Evolutionary conservation across 2,888 invertebrate species (phyloP), one percentile per base, ranked within the genome.

Genomic region (Amiota communis): DNA sequence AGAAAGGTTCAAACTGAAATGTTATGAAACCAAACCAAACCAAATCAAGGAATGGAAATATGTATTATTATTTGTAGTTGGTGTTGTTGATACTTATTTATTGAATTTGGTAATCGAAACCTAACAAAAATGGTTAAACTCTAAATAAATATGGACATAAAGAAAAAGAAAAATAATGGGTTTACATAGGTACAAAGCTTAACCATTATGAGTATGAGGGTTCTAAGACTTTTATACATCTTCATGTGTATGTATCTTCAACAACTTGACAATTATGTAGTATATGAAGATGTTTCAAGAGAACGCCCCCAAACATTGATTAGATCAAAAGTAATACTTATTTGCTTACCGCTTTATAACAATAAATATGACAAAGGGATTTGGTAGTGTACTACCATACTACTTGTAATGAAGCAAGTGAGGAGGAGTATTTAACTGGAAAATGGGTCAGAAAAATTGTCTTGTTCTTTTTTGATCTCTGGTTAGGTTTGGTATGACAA

Each of bases 381-480:
- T 48, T 47, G 15, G n/a, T 63, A 9, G 48, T 36, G n/a, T n/a
- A n/a, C n/a, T n/a, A n/a, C n/a, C n/a, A n/a, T n/a, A n/a, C n/a
- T n/a, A n/a, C n/a, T n/a, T n/a, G 3, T 36, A 8, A 51, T 13
- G n/a, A 36, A 65, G 48, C 48, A 65, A 65, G 64, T 65, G 64
- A 65, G 36, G 36, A 36, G 36, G 36, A 36, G 36, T 36, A 36
- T 49, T 67, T 67, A 67, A 67, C 67, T 20, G 51, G 51, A 49
- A 67, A 67, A 49, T 67, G 67, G 67, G 67, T 67, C 67, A 51
- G 46, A n/a, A 20, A 10, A 12, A 1, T 1, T 8, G 23, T 61
- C 11, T 36, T 11, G 36, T 63, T n/a, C 46, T 36, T n/a, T 36
- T 63, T 12, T n/a, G 4, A 8, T 6, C 1, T n/a, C n/a, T 53